Conservation (phyloP, 2,797 vertebrate species). For the Lindbergichthys nudifrons region DNA sequence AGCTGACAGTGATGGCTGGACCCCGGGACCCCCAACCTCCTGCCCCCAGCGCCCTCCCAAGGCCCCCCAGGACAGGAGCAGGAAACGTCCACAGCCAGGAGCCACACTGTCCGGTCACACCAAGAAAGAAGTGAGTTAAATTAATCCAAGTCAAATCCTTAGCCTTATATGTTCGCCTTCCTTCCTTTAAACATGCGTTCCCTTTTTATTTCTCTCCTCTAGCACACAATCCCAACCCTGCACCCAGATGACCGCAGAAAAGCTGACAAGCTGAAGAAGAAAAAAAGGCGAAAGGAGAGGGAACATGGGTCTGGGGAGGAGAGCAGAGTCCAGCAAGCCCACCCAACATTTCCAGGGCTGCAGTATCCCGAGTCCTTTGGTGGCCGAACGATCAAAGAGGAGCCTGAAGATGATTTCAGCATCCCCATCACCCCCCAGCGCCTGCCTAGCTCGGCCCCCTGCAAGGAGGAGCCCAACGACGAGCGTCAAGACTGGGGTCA, state of each 20-base stretch:
- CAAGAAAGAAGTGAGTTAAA: conserved; percentile 74
- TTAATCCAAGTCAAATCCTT: neutral
- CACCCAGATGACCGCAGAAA: conserved; percentile 91
- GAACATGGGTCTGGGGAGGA: conserved; percentile 72
- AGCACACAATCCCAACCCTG: conserved; percentile 82
- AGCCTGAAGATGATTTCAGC: conserved; percentile 86
- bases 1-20: conserved; percentile 95
- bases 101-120: conserved; percentile 77
- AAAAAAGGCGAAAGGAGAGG: conserved; percentile 89
- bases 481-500: conserved; percentile 77
- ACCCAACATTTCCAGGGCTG: conserved; percentile 26
- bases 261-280: conserved; percentile 92
- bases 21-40: conserved; percentile 82
- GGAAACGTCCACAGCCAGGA: conserved; percentile 78
- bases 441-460: conserved; percentile 71
- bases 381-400: conserved; percentile 87
- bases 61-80: conserved; percentile 77
- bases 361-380: conserved; percentile 62
- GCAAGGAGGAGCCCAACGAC: conserved; percentile 82
- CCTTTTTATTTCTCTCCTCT: neutral
- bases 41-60: conserved; percentile 66
- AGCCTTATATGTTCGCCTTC: neutral
- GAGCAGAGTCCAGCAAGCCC: conserved; percentile 64
- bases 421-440: conserved; percentile 67
- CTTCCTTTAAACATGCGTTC: neutral